phyloP scores from a whole-genome alignment of 2,113 vertebrate species.

The Sula dactylatra region DNA sequence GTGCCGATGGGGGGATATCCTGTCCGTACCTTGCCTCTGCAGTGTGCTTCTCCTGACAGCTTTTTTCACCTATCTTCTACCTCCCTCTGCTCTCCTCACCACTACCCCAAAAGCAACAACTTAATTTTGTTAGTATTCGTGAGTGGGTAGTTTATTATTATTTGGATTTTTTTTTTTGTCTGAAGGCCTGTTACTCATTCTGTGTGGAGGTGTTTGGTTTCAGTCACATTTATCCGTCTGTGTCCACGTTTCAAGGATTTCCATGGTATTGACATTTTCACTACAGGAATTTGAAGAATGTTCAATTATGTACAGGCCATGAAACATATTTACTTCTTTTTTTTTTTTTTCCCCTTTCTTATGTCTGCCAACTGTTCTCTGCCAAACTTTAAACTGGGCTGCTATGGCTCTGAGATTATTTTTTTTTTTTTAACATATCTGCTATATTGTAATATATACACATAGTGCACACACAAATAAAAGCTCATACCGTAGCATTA shows the following conservation, averaged over 20 bases:
- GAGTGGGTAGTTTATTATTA: neutral
- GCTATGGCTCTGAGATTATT: neutral
- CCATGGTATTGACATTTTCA: conserved; percentile 66
- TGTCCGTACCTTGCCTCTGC: neutral
- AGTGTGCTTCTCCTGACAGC: neutral
- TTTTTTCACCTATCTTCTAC: neutral
- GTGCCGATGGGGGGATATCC: neutral
- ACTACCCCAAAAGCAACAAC: neutral
- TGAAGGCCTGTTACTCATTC: neutral
- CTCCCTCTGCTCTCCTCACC: neutral
- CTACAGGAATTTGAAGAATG: conserved; percentile 66
- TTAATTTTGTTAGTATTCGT: neutral
- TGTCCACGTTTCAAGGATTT: conserved; percentile 62
- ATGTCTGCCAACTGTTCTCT: conserved; percentile 52
- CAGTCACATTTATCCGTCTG: conserved; percentile 57
- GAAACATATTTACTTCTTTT: conserved; percentile 50
- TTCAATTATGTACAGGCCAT: conserved; percentile 60
- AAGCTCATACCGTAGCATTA: neutral
- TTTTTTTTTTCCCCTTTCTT: neutral
- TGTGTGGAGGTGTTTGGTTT: conserved; percentile 58
- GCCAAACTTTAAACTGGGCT: conserved; percentile 58
- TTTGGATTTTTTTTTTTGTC: neutral
- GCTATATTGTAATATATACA: neutral
- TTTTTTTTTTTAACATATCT: neutral
- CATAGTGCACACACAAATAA: neutral